Conservation (phyloP, 2,113 vertebrate species). For the Calcarius ornatus region DNA sequence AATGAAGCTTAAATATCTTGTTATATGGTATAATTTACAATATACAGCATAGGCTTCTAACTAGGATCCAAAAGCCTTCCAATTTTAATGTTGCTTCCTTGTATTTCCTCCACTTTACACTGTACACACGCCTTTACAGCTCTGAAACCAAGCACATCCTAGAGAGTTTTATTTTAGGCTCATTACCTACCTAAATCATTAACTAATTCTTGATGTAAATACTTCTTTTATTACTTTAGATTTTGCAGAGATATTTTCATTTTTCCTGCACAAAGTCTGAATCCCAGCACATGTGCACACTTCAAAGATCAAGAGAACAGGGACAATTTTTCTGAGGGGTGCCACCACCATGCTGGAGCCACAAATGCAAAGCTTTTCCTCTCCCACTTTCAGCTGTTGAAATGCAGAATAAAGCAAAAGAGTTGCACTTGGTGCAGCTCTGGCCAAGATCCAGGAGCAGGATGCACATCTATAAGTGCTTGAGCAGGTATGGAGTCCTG, state of each 20-base stretch:
- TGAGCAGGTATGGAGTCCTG: background rate
- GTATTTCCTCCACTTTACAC: background rate
- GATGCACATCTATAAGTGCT: background rate
- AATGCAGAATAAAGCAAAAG: background rate
- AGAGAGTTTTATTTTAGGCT: conserved; percentile 23
- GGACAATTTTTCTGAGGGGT: background rate
- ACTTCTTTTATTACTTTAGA: background rate
- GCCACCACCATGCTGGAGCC: background rate
- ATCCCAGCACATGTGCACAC: background rate
- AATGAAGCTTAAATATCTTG: background rate
- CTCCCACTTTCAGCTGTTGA: background rate
- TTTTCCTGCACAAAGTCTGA: background rate
- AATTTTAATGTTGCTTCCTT: background rate
- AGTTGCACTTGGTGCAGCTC: background rate
- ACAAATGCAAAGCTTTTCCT: background rate
- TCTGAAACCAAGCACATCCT: background rate
- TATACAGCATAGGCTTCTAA: background rate
- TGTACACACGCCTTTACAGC: background rate
- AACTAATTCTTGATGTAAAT: background rate
- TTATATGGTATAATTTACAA: background rate
- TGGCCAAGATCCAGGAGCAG: background rate
- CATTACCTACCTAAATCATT: conserved; percentile 38
- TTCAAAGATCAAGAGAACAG: background rate
- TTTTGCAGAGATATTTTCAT: background rate
- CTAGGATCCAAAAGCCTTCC: background rate